phyloP scores from a whole-genome alignment of 35 echinoderm and acorn worm genomes.

The Eucidaris tribuloides region DNA sequence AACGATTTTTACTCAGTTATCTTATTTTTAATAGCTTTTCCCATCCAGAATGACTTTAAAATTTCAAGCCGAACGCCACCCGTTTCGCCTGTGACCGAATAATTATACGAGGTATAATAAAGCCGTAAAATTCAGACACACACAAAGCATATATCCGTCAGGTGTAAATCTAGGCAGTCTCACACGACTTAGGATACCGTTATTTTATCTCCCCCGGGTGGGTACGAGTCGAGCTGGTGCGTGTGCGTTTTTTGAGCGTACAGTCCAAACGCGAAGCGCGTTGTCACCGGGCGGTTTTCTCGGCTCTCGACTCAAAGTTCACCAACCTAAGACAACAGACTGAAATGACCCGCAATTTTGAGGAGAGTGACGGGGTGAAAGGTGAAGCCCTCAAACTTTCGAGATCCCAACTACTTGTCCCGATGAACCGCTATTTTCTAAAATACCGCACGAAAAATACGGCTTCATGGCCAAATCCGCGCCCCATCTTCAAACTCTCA shows the following conservation, averaged over 20 bases:
- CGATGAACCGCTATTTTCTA: too few species aligned
- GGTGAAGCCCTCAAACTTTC: too few species aligned
- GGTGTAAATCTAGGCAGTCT: not conserved
- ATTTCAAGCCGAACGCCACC: too few species aligned
- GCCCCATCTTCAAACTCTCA: too few species aligned
- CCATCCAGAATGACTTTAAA: too few species aligned
- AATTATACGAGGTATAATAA: not conserved
- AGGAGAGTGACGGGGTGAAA: not conserved
- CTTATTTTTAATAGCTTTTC: not conserved
- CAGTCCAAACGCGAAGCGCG: not conserved
- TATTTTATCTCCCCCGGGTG: conserved; percentile 17
- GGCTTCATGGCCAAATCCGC: too few species aligned
- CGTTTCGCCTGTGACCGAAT: not conserved
- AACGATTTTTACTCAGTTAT: not conserved
- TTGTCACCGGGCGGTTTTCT: not conserved
- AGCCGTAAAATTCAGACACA: not conserved
- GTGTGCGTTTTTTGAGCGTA: not conserved
- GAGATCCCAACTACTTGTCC: too few species aligned
- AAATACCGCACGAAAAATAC: too few species aligned
- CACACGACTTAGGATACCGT: not conserved
- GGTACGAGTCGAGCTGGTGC: not conserved
- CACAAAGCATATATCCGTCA: not conserved
- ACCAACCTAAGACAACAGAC: conserved; percentile 11
- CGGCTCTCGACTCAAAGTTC: not conserved
- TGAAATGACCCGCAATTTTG: not conserved